These are phyloP conservation scores for Halichoeres trimaculatus DNA, from an alignment of 2,113 vertebrate genomes.

Conservation along the genomic window DNA sequence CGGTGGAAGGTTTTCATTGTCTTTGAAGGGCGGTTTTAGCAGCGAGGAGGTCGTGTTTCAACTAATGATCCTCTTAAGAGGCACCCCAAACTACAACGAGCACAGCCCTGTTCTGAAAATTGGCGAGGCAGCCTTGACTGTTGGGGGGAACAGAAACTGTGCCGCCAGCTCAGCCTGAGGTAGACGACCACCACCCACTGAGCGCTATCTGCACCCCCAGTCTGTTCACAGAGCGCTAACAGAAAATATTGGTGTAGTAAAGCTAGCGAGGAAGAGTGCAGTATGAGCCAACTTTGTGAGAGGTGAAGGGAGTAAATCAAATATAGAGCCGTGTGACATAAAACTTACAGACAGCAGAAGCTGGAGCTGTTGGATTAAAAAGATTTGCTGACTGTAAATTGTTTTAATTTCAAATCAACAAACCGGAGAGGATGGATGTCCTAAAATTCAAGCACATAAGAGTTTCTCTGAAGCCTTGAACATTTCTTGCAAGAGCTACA, in stretches of 20 bases:
- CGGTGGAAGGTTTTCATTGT: conserved; percentile 83
- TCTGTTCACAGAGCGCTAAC: not conserved
- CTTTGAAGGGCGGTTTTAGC: conserved; percentile 82
- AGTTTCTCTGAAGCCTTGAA: too few species aligned
- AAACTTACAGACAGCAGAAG: not conserved
- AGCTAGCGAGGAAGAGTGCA: not conserved
- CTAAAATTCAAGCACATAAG: too few species aligned
- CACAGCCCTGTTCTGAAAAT: conserved; percentile 26
- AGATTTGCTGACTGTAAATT: too few species aligned
- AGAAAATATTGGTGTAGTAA: not conserved
- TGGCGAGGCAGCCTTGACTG: conserved; percentile 48
- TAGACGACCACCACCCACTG: conserved; percentile 18
- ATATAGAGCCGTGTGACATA: not conserved
- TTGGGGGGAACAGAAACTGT: conserved; percentile 12
- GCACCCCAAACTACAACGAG: conserved; percentile 23
- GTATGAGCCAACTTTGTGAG: not conserved
- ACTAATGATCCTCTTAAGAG: conserved; percentile 80
- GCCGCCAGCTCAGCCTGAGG: conserved; percentile 9
- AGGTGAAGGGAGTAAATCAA: not conserved
- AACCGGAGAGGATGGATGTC: too few species aligned
- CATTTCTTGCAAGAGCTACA: too few species aligned
- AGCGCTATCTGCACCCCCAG: not conserved
- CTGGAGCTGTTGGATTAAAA: too few species aligned
- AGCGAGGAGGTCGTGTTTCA: conserved; percentile 76
- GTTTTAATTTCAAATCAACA: too few species aligned